phyloP scores from a whole-genome alignment of 2,797 vertebrate species.

The Oreochromis grahami region DNA sequence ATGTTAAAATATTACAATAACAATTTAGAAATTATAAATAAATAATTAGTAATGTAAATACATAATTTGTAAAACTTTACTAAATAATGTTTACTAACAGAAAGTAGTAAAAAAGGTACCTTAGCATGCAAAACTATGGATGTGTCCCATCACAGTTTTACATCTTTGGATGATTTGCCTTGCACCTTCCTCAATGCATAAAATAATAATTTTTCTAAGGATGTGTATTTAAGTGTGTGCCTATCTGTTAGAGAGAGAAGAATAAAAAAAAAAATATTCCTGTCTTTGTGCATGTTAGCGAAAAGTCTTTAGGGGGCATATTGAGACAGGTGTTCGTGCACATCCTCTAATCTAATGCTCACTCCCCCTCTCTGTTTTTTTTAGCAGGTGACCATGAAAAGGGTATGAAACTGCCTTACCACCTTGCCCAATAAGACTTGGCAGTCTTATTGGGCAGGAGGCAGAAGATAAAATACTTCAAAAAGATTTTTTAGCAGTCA shows the following conservation, averaged over 20 bases:
- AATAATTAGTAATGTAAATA: neutral
- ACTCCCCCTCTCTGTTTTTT: neutral
- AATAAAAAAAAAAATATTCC: neutral
- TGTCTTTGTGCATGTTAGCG: neutral
- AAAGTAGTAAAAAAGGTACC: neutral
- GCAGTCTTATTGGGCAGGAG: neutral
- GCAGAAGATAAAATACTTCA: neutral
- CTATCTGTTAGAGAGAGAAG: neutral
- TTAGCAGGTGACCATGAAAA: neutral
- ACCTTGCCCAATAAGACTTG: neutral
- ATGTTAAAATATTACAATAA: neutral
- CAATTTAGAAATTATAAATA: neutral
- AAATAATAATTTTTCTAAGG: slow-evolving; percentile 22
- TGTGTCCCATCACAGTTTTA: slow-evolving; percentile 11
- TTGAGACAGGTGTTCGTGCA: neutral
- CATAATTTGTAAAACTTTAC: no score
- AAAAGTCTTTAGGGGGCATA: neutral
- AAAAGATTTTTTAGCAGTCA: neutral
- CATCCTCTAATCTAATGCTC: neutral
- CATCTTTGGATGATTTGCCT: neutral
- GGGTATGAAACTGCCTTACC: neutral
- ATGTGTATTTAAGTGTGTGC: neutral
- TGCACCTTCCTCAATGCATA: neutral
- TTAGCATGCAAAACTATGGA: neutral
- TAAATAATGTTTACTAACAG: no score